Conservation (phyloP, 1,140 invertebrate genomes). For the Musca domestica region DNA sequence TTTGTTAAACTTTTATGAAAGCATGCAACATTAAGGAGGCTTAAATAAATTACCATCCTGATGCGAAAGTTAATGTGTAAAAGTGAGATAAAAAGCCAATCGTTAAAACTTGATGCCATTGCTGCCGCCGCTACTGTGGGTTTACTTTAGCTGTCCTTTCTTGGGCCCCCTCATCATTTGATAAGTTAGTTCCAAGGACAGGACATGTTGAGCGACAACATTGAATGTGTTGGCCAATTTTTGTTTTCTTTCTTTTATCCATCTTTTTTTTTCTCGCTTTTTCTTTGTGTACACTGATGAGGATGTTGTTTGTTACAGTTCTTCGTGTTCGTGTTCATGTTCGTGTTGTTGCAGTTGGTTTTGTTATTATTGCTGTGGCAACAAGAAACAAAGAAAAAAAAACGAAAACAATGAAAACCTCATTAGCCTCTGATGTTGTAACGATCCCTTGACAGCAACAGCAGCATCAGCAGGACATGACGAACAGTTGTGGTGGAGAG, state of each 20-base stretch:
- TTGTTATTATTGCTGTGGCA: not conserved
- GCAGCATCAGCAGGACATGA: too few relatives aligned
- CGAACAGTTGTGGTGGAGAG: too few relatives aligned
- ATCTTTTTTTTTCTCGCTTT: not conserved
- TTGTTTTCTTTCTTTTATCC: not conserved
- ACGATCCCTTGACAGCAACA: not conserved
- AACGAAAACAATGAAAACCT: constrained; percentile 20
- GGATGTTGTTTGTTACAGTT: too few relatives aligned
- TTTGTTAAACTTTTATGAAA: constrained; percentile 13
- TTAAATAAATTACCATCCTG: constrained; percentile 24
- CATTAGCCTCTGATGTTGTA: constrained; percentile 23
- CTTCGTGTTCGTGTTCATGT: not conserved
- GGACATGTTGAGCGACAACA: too few relatives aligned
- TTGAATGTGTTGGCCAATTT: too few relatives aligned
- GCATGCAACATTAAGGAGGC: constrained; percentile 19
- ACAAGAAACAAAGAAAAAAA: not conserved
- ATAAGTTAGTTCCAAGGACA: too few relatives aligned
- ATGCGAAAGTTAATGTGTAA: constrained; percentile 20
- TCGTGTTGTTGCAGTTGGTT: not conserved
- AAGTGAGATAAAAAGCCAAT: constrained; percentile 16
- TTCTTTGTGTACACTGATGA: not conserved
- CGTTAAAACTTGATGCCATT: not conserved
- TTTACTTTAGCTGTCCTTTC: too few relatives aligned
- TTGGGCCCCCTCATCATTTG: too few relatives aligned
- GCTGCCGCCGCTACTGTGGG: not conserved